Evolutionary conservation across 2,113 vertebrate species (phyloP), one percentile per base, ranked within the genome.

Genomic region (Hyla sarda): DNA sequence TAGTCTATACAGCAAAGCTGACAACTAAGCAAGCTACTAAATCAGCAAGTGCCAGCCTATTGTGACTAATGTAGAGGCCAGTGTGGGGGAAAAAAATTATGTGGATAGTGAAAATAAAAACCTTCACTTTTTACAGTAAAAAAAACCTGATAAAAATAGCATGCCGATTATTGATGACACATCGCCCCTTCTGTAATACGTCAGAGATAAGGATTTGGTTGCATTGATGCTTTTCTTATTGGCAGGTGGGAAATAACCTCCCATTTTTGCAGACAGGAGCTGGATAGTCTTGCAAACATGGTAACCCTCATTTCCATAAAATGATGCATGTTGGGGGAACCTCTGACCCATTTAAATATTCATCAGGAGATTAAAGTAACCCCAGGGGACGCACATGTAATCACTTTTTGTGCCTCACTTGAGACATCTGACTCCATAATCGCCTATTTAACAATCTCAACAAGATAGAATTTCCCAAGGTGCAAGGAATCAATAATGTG

Each of bases 401-500:
- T 81, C 78, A 62, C n/a, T 65, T 23, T 81, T 81, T 81, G 78
- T 19, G 56, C 23, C 25, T 47, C 56, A 62, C 78, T 47, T 62
- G 56, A 81, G 78, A 81, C 37, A 28, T 65, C 56, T 62, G 78
- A 62, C 28, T 80, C 56, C 78, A 81, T 81, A 81, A 81, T 81
- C 78, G 25, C 78, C 78, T 81, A 62, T 81, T 81, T 65, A 65
- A 81, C 54, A 81, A 47, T 34, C 78, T 65, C 78, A 28, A 81
- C 58, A 65, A 81, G 58, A 62, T 47, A 25, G 19, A 45, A 81
- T 81, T 62, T 81, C 78, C 78, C 78, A 37, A 47, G 78, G 37
- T 65, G 56, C 78, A 25, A 28, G 8, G 12, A 62, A 60, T 65
- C 56, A 58, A 65, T 58, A 81, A 28, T 25, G 12, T 65, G 34